Evolutionary conservation across 2,113 vertebrate genomes (phyloP).

Genomic region (Tachuris rubrigastra): DNA sequence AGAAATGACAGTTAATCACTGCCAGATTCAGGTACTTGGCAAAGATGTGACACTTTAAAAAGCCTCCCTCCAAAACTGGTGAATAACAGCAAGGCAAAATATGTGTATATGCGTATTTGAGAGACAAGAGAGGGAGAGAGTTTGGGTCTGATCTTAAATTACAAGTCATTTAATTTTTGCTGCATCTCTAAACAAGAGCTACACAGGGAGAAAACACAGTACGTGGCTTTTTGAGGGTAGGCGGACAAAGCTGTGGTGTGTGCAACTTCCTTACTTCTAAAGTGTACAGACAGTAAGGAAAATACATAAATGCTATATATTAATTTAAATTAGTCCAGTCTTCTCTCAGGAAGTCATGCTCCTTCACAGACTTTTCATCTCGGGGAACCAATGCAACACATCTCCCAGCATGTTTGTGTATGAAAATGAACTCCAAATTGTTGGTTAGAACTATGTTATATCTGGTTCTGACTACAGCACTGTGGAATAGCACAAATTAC

Average conservation of each 20-base stretch:
- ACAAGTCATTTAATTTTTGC: neutral
- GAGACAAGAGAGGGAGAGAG: neutral
- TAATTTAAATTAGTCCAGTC: neutral
- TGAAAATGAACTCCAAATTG: neutral
- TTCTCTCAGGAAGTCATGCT: neutral
- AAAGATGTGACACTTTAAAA: neutral
- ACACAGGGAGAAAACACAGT: neutral
- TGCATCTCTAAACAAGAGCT: neutral
- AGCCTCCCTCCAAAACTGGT: neutral
- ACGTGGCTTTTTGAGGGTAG: neutral
- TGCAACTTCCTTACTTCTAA: neutral
- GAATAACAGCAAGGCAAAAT: neutral
- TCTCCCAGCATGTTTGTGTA: neutral
- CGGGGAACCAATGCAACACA: neutral
- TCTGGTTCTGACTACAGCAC: neutral
- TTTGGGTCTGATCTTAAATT: neutral
- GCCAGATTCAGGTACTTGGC: neutral
- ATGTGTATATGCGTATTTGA: neutral
- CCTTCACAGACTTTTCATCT: neutral
- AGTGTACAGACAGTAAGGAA: neutral
- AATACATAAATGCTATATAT: neutral
- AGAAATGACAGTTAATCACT: neutral
- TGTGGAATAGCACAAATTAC: neutral
- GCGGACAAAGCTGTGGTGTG: neutral
- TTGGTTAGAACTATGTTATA: neutral